Base-by-base conservation (phyloP, 2,797 vertebrate species). In the Girardinus metallicus region DNA sequence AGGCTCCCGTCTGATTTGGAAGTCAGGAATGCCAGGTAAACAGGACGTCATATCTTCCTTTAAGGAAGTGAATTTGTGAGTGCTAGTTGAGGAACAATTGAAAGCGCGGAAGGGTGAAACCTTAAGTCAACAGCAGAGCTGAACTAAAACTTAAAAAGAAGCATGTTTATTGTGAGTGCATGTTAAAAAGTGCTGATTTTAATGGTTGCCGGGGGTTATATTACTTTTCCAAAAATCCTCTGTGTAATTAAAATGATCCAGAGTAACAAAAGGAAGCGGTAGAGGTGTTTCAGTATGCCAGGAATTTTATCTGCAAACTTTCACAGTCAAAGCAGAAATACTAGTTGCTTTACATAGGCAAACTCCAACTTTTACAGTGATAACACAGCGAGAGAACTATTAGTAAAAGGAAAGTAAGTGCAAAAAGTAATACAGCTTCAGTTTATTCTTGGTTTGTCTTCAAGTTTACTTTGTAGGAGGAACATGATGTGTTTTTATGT, bases 71-170 rank as follows among this genome's bases (percentile, higher is more conserved):
- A 74, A 78, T 74, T 39, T 74, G 47, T 74, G 47, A 26, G 41
- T 81, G 80, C 85, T 72, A 55, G 85, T 87, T 72, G 77, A 86
- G 87, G 91, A 94, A 96, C 94, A 96, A 96, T 94, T 31, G 94
- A 89, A 85, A 85, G 72, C 75, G 77, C 85, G 94, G 95, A 95
- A 95, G 94, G 94, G 93, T 89, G 91, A 92, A 93, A 86, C 89
- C 91, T 31, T 77, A 44, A 49, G 85, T 90, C 85, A 91, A 92
- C 91, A 91, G 13, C 5, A 26, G 26, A 53, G 21, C 77, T 73
- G 2, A n/a, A 70, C 72, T 71, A 26, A 84, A 86, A 39, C n/a
- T 70, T 72, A 80, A 0, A 85, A 53, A 80, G 47, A 26, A 43
- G 5, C 3, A 13, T 43, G 21, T 70, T 76, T 76, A n/a, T 60